These are phyloP conservation scores for Gasterosteus nipponicus DNA, from an alignment of 2,113 vertebrate genomes.

Conservation along the genomic window DNA sequence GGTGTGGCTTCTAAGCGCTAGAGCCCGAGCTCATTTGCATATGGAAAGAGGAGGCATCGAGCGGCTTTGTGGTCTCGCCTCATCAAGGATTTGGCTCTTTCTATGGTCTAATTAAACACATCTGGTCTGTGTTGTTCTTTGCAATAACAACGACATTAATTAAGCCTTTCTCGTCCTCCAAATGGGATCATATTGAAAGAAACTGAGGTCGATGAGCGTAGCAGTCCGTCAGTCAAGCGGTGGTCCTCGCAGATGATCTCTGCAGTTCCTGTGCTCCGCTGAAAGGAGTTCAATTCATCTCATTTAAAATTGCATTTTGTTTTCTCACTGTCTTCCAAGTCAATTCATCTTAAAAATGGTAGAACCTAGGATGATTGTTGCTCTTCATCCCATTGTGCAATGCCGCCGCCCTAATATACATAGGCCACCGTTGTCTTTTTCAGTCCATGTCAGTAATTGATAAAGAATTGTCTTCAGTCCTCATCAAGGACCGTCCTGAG, in stretches of 20 bases:
- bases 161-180: background rate
- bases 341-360: background rate
- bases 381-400: background rate
- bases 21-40: slow-evolving; percentile 27
- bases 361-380: background rate
- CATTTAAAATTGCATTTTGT: slow-evolving; percentile 1
- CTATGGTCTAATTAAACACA: slow-evolving; percentile 13
- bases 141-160: slow-evolving; percentile 11
- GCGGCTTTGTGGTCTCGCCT: slow-evolving; percentile 8
- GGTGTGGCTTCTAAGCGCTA: slow-evolving; percentile 13
- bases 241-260: slow-evolving; percentile 13
- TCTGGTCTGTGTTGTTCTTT: slow-evolving; percentile 12
- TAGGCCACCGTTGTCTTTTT: background rate
- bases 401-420: background rate
- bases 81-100: slow-evolving; percentile 1
- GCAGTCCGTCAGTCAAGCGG: background rate
- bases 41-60: background rate
- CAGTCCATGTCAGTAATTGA: slow-evolving; percentile 7
- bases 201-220: slow-evolving; percentile 12
- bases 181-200: slow-evolving; percentile 28
- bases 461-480: slow-evolving; percentile 15
- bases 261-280: slow-evolving; percentile 6
- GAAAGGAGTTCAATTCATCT: slow-evolving; percentile 18
- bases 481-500: slow-evolving; percentile 7
- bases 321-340: background rate